Conservation (phyloP, 2,797 vertebrate species). For the Podarcis lilfordi region DNA sequence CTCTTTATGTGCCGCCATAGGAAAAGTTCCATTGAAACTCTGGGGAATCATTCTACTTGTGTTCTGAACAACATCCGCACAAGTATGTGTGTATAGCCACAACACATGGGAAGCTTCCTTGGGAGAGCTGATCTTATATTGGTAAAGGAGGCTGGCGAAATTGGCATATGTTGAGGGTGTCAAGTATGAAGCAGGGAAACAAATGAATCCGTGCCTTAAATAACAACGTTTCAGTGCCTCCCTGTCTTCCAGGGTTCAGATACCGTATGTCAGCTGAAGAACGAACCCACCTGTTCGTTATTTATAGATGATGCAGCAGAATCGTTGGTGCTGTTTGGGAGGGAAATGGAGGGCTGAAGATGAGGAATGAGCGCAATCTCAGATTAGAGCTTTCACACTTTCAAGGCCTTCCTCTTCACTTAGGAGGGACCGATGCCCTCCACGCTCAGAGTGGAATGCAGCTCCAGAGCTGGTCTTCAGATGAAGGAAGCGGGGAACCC, state of each 20-base stretch:
- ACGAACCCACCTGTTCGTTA: not conserved
- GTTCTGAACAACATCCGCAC: not conserved
- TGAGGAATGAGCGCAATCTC: too few species aligned
- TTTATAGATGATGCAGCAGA: not conserved
- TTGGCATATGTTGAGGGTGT: not conserved
- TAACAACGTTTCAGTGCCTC: too few species aligned
- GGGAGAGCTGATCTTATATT: not conserved
- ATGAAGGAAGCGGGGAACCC: not conserved
- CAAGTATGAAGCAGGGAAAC: not conserved
- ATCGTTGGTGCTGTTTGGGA: not conserved
- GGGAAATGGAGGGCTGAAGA: not conserved
- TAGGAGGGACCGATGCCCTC: not conserved
- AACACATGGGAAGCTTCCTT: not conserved
- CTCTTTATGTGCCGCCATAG: not conserved
- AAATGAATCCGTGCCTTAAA: not conserved
- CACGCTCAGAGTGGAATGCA: not conserved
- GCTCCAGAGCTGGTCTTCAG: not conserved
- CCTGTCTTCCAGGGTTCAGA: not conserved
- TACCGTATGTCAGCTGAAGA: not conserved
- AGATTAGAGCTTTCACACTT: not conserved
- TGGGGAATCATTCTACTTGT: not conserved
- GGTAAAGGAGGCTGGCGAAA: not conserved
- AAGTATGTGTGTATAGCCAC: not conserved
- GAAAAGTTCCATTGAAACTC: not conserved
- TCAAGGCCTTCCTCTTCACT: not conserved